A percentile compares a stretch with the other conserved stretches of the same genome.
Conservation (phyloP, 1,140 invertebrate genomes). For the Temnothorax longispinosus region DNA sequence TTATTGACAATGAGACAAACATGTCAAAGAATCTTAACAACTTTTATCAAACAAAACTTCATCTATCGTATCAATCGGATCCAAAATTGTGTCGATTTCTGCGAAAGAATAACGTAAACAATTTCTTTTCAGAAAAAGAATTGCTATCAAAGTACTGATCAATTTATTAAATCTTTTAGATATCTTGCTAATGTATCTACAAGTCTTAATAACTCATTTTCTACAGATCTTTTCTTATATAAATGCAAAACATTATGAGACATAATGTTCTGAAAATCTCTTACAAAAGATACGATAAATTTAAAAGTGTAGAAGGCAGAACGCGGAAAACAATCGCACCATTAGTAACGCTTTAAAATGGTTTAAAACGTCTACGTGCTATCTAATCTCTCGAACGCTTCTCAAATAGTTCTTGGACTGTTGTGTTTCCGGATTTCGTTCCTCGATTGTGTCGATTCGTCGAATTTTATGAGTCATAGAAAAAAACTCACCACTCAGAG, state of each 20-base stretch:
- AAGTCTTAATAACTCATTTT: not conserved
- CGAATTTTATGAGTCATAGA: conserved; percentile 1
- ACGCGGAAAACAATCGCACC: not conserved
- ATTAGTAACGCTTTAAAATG: not conserved
- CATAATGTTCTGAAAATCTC: not conserved
- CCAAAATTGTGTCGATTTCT: not conserved
- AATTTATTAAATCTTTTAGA: not conserved
- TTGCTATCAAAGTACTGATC: not conserved
- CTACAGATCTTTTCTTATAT: not conserved
- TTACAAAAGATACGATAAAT: not conserved
- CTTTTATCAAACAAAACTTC: conserved; percentile 32
- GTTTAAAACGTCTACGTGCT: not conserved
- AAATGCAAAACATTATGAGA: not conserved
- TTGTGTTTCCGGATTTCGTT: not conserved
- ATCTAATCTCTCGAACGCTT: conserved; percentile 14
- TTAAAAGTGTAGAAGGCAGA: not conserved
- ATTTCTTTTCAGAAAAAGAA: not conserved
- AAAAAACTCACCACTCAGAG: conserved; percentile 47
- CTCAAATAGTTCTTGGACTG: not conserved
- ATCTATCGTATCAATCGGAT: not conserved
- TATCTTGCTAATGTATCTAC: too few species aligned
- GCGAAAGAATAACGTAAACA: not conserved
- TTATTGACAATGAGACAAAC: conserved; percentile 34
- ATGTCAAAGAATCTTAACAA: conserved; percentile 17
- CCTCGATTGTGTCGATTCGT: not conserved